phyloP scores from a whole-genome alignment of 1,140 invertebrate genomes.

The Lethrus apterus region DNA sequence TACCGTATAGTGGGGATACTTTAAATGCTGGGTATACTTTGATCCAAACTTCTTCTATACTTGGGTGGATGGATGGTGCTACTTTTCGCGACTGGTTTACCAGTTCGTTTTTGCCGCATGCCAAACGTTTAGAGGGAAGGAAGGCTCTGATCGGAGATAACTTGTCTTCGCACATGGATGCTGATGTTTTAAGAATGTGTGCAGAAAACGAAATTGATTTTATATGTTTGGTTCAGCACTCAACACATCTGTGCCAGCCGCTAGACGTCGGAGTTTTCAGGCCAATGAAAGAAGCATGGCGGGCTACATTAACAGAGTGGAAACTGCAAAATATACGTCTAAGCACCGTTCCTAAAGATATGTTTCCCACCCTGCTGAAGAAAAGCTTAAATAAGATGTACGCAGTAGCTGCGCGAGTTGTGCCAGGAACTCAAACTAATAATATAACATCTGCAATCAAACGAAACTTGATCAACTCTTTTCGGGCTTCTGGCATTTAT shows the following conservation, averaged over 20 bases:
- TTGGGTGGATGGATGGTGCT: not conserved
- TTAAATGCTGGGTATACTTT: too few species aligned
- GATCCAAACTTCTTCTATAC: too few species aligned
- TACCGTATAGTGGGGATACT: too few species aligned
- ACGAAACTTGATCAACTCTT: too few species aligned
- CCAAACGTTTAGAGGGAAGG: not conserved
- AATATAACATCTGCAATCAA: not conserved
- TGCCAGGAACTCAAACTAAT: not conserved
- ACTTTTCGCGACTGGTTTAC: not conserved
- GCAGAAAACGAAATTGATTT: conserved; percentile 7
- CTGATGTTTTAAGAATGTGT: not conserved
- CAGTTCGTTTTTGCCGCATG: not conserved
- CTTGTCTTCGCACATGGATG: conserved; percentile 7
- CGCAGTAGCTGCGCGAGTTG: not conserved
- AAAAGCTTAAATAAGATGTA: not conserved
- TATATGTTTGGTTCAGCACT: conserved; percentile 11
- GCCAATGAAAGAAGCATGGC: conserved; percentile 33
- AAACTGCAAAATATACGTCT: conserved; percentile 25
- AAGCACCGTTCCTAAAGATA: conserved; percentile 14
- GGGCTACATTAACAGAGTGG: conserved; percentile 28
- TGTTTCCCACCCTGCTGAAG: conserved; percentile 10
- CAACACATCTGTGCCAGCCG: conserved; percentile 38
- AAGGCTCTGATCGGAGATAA: conserved; percentile 8
- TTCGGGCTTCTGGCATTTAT: conserved; percentile 7
- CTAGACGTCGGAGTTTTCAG: conserved; percentile 38